A percentile compares a stretch with the other conserved stretches of the same genome.
Evolutionary conservation across 2,797 vertebrate genomes (phyloP).

Genomic region (Enteromius anoplus): DNA sequence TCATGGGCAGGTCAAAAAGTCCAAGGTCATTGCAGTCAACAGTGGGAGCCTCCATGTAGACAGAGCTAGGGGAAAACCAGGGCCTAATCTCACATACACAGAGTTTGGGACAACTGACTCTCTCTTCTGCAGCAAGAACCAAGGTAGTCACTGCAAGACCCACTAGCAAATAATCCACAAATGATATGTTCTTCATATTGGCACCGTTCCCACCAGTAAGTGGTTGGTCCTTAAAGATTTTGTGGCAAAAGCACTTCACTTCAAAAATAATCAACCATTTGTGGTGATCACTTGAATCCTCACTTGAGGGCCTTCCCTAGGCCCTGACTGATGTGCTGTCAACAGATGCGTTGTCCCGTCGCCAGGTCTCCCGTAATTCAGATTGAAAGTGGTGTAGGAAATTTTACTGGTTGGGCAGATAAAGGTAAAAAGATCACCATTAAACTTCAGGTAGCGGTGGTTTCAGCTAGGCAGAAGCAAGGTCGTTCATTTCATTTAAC

Average conservation of each 20-base stretch:
- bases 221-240: slow-evolving; percentile 77
- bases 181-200: slow-evolving; percentile 95
- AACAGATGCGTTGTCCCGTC: slow-evolving; percentile 74
- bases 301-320: slow-evolving; percentile 65
- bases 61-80: slow-evolving; percentile 96
- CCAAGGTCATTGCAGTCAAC: slow-evolving; percentile 97
- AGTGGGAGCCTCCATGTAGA: slow-evolving; percentile 94
- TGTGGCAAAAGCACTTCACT: slow-evolving; percentile 70
- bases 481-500: slow-evolving; percentile 71
- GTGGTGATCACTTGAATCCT: slow-evolving; percentile 72
- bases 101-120: slow-evolving; percentile 86
- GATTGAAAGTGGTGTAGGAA: slow-evolving; percentile 62
- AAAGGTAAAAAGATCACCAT: slow-evolving; percentile 69
- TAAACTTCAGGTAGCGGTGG: slow-evolving; percentile 67
- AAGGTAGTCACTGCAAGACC: slow-evolving; percentile 85
- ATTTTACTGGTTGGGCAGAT: slow-evolving; percentile 72
- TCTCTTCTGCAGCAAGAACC: slow-evolving; percentile 84
- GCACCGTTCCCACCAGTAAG: slow-evolving; percentile 77
- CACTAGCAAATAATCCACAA: slow-evolving; percentile 87
- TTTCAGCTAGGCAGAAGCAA: slow-evolving; percentile 64
- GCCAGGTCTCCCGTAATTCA: slow-evolving; percentile 72
- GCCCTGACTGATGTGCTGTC: slow-evolving; percentile 64
- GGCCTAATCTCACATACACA: slow-evolving; percentile 94
- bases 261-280: slow-evolving; percentile 80
- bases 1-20: slow-evolving; percentile 84